These are phyloP conservation scores for Phymatocera aterrima DNA, from an alignment of 2,888 invertebrate genomes.

Conservation along the genomic window DNA sequence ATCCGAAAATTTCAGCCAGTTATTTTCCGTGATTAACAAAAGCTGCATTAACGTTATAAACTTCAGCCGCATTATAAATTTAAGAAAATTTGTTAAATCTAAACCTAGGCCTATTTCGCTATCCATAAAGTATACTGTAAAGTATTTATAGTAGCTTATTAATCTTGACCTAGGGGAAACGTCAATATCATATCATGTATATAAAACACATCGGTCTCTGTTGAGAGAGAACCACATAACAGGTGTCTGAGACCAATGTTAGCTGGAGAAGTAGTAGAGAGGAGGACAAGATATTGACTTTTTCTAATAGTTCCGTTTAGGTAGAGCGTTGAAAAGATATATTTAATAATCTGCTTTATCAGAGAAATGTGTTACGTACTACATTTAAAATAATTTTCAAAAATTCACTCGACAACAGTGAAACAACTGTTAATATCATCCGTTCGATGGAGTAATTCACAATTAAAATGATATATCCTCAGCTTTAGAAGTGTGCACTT, in stretches of 20 bases:
- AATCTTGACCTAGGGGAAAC: constrained; percentile 40
- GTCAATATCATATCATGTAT: constrained; percentile 24
- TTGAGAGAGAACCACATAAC: constrained; percentile 23
- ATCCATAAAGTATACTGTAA: constrained; percentile 54
- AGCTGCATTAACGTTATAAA: too few species aligned
- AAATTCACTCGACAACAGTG: not conserved
- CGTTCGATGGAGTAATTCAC: not conserved
- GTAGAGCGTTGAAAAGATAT: not conserved
- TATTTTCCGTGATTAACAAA: too few species aligned
- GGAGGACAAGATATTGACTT: constrained; percentile 40
- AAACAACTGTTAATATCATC: not conserved
- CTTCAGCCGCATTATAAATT: too few species aligned
- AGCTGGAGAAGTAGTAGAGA: constrained; percentile 30
- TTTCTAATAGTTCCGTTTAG: constrained; percentile 11
- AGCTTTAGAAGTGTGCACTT: not conserved
- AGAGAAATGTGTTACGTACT: too few species aligned
- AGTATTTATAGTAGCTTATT: not conserved
- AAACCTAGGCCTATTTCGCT: constrained; percentile 31
- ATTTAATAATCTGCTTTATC: not conserved
- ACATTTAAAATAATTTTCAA: not conserved
- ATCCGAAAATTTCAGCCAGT: too few species aligned
- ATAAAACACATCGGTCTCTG: constrained; percentile 1
- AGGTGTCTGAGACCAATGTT: constrained; percentile 40
- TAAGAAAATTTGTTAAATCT: not conserved
- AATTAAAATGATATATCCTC: not conserved